Evolutionary conservation across 2,888 invertebrate genomes (phyloP), one percentile per base, ranked within the genome.

Genomic region (Chrysopilus asiliformis): DNA sequence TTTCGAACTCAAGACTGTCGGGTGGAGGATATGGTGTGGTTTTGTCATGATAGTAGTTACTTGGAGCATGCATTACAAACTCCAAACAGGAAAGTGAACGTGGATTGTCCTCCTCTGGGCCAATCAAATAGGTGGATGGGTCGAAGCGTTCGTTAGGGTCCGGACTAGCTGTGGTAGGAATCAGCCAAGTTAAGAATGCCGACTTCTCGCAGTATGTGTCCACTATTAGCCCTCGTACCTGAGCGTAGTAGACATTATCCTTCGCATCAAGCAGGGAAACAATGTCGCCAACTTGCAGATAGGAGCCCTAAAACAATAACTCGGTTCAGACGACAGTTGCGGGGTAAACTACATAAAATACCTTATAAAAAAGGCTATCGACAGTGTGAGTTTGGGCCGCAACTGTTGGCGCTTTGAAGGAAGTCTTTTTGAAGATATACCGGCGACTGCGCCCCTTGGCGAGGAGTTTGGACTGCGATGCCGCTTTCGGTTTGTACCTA

Each of bases 191-290:
- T 10, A 93, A 67, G 2, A 83, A 85, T 0, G 90, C 91, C 57
- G 89, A 90, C 63, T 91, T 91, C 56, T 90, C 85, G 49, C 89
- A 86, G 58, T 86, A 93, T 57, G 89, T 86, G 58, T 94, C 93
- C 0, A 86, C 83, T 40, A 93, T 67, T 36, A 94, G 74, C 1
- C 90, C 91, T 36, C 85, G 71, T 37, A 93, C 76, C 66, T 93
- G 91, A 5, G 89, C 91, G 53, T 89, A 94, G 64, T 79, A 94
- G 17, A 76, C 71, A 43, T 76, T 77, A 34, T 81, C 78, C 4
- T 79, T 77, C 24, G 72, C 63, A 53, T 89, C 89, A 38, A 76
- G 68, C 59, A 91, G 68, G 1, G 87, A 86, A 0, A 93, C 89
- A 47, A 94, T 81, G 56, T 94, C 93, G 0, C 93, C 93, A 10